Evolutionary conservation across 2,113 vertebrate species (phyloP).

Genomic region (Sylvietta virens): DNA sequence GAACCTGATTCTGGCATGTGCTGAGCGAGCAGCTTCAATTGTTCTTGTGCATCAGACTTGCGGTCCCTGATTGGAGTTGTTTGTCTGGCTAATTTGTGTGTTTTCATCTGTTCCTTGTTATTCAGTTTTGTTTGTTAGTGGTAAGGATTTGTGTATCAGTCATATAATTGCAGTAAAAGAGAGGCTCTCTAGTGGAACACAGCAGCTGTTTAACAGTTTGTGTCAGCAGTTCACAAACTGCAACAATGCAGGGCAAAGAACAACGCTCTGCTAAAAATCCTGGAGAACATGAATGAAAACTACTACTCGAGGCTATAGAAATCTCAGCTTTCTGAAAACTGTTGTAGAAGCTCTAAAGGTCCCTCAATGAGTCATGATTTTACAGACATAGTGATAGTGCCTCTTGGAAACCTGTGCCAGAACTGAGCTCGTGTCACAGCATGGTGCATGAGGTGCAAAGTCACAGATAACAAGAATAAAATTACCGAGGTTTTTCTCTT

Average conservation of each 20-base stretch:
- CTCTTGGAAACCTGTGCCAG: neutral
- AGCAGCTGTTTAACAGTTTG: conserved; percentile 2
- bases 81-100: neutral
- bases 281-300: neutral
- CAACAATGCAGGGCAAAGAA: neutral
- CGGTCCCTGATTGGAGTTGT: neutral
- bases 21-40: neutral
- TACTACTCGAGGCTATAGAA: neutral
- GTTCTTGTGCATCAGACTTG: neutral
- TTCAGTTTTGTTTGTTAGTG: neutral
- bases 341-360: neutral
- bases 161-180: neutral
- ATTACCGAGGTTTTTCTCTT: neutral
- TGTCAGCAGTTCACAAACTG: neutral
- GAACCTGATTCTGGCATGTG: neutral
- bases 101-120: neutral
- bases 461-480: neutral
- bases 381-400: neutral
- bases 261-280: neutral
- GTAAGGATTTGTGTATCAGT: neutral
- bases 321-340: neutral
- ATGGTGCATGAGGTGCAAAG: neutral
- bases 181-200: neutral
- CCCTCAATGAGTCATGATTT: neutral
- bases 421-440: neutral